These are phyloP conservation scores for Fabriciana adippe DNA, from an alignment of 2,888 invertebrate genomes.

Conservation along the genomic window DNA sequence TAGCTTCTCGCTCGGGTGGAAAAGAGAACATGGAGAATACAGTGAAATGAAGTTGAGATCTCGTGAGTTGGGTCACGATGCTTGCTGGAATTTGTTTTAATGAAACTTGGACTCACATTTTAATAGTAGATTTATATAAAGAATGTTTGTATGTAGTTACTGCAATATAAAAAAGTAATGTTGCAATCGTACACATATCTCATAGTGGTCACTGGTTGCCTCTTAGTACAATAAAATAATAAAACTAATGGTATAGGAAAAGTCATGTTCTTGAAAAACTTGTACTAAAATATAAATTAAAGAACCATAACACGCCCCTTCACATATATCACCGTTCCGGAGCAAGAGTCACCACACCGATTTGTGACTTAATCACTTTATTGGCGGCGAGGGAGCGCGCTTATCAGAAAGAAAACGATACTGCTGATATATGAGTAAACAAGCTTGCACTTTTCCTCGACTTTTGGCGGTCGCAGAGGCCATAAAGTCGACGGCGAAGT, in stretches of 20 bases:
- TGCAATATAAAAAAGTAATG: too few species aligned
- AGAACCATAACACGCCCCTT: constrained; percentile 31
- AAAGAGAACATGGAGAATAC: too few species aligned
- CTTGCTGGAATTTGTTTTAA: too few species aligned
- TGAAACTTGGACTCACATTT: too few species aligned
- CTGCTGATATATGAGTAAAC: constrained; percentile 78
- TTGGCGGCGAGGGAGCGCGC: constrained; percentile 76
- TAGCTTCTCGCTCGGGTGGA: too few species aligned
- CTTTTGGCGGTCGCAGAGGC: constrained; percentile 77
- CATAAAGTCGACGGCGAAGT: constrained; percentile 74
- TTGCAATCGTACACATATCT: too few species aligned
- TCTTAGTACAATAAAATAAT: too few species aligned
- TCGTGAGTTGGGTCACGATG: too few species aligned
- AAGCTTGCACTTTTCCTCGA: constrained; percentile 79
- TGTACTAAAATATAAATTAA: constrained; percentile 33
- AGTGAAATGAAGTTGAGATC: too few species aligned
- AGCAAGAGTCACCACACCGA: constrained; percentile 61
- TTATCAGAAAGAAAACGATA: constrained; percentile 79
- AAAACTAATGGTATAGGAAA: background rate
- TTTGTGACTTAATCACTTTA: constrained; percentile 83
- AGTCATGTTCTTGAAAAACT: background rate
- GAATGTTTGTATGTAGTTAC: too few species aligned
- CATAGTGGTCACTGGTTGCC: too few species aligned
- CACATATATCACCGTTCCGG: constrained; percentile 42
- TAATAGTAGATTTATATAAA: too few species aligned